Conservation (phyloP, 30 jellyfish, hydroid and myxozoan species). For the Catostylus mosaicus region DNA sequence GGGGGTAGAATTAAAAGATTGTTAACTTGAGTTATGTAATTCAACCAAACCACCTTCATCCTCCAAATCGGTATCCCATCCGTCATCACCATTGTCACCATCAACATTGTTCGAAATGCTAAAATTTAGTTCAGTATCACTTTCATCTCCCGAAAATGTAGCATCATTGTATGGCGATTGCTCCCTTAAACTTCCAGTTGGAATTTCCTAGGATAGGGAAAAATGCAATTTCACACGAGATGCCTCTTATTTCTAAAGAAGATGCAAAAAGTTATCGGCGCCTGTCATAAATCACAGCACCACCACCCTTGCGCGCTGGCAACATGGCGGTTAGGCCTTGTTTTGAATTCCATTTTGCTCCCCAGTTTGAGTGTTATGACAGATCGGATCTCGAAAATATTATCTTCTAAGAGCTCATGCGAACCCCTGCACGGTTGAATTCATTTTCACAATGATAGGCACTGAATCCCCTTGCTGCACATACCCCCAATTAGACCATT, state of each 20-base stretch:
- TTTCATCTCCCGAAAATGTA: constrained; percentile 28
- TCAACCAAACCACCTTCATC: constrained; percentile 62
- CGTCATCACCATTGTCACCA: constrained; percentile 76
- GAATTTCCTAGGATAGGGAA: constrained; percentile 12
- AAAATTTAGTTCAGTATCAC: constrained; percentile 18
- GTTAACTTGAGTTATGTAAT: no score
- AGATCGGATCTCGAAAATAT: no score
- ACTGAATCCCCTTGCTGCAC: background rate
- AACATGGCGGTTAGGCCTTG: background rate
- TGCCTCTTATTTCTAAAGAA: background rate
- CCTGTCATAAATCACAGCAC: background rate
- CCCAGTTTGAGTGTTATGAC: no score
- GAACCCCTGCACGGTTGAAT: background rate
- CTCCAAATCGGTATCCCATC: constrained; percentile 88
- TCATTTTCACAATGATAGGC: background rate
- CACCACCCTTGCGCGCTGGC: background rate
- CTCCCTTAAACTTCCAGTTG: constrained; percentile 68
- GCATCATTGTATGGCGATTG: constrained; percentile 9
- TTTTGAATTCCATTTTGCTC: no score
- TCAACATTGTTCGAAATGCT: constrained; percentile 35
- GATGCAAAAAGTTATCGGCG: background rate
- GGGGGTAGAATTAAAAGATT: background rate
- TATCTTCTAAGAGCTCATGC: no score
- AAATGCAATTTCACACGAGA: background rate
- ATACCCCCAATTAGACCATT: background rate